These are phyloP conservation scores for Chrysochloris asiatica DNA, from an alignment of 2,113 vertebrate genomes.

Conservation along the genomic window DNA sequence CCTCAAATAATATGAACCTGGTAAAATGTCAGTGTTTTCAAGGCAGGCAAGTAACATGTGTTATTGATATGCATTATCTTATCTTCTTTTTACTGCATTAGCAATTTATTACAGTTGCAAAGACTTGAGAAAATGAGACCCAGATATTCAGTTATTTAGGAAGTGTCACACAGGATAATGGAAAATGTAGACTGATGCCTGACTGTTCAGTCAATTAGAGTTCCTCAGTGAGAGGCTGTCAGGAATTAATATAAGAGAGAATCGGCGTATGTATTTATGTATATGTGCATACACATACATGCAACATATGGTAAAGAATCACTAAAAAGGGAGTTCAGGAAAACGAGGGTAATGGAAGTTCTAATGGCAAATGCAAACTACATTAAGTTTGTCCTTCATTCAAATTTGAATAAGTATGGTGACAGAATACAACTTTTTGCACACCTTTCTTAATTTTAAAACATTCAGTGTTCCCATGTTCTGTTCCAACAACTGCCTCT, in stretches of 20 bases:
- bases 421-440: too few species aligned
- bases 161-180: background rate
- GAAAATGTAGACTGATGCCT: background rate
- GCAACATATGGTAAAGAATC: background rate
- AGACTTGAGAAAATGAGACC: background rate
- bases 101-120: background rate
- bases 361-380: background rate
- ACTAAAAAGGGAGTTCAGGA: background rate
- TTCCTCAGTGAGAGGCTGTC: background rate
- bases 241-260: background rate
- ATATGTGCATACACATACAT: background rate
- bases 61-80: background rate
- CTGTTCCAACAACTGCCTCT: too few species aligned
- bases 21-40: background rate
- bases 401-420: too few species aligned
- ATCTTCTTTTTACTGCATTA: conserved; percentile 10
- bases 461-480: too few species aligned
- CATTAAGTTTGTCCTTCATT: too few species aligned
- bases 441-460: too few species aligned
- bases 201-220: background rate
- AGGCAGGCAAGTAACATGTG: background rate
- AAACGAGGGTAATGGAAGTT: background rate
- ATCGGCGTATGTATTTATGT: background rate
- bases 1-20: background rate
- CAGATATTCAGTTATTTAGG: background rate